Percentiles rank a stretch among this genome's conserved stretches.
Evolutionary conservation across 2,113 vertebrate species (phyloP).

Genomic region (Leptodactylus fuscus): DNA sequence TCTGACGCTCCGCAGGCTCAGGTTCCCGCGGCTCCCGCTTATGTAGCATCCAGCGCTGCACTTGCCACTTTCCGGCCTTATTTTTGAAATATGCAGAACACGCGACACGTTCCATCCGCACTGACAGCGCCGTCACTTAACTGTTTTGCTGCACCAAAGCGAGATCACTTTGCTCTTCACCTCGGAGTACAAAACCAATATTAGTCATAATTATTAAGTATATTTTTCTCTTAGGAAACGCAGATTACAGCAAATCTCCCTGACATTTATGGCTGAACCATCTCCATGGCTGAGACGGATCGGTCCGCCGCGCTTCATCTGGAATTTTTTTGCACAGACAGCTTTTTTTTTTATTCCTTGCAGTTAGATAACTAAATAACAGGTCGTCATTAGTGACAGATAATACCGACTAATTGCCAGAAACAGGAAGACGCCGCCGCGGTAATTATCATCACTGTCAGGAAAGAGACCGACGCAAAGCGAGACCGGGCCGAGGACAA

Average conservation of each 20-base stretch:
- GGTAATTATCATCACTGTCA: slow-evolving; percentile 3
- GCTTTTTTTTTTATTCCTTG: slow-evolving; percentile 6
- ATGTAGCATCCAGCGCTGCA: no score
- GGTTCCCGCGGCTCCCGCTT: no score
- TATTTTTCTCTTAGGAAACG: slow-evolving; percentile 13
- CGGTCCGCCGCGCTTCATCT: not conserved
- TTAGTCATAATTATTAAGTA: slow-evolving; percentile 17
- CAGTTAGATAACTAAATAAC: slow-evolving; percentile 19
- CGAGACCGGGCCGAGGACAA: no score
- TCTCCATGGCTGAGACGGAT: not conserved
- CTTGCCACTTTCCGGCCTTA: no score
- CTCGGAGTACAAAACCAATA: slow-evolving; percentile 22
- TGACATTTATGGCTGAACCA: slow-evolving; percentile 13
- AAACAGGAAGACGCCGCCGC: not conserved
- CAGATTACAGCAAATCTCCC: slow-evolving; percentile 28
- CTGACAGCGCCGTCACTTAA: not conserved
- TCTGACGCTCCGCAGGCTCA: no score
- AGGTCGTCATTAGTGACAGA: slow-evolving; percentile 14
- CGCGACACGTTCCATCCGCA: no score
- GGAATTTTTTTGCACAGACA: not conserved
- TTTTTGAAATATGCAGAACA: no score
- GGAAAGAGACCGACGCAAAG: slow-evolving; percentile 65
- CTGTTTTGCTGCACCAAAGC: not conserved
- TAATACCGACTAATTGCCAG: slow-evolving; percentile 21
- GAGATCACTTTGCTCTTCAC: slow-evolving; percentile 6